Evolutionary conservation across 2,797 vertebrate genomes (phyloP).

Genomic region (Triplophysa yarkandensis): DNA sequence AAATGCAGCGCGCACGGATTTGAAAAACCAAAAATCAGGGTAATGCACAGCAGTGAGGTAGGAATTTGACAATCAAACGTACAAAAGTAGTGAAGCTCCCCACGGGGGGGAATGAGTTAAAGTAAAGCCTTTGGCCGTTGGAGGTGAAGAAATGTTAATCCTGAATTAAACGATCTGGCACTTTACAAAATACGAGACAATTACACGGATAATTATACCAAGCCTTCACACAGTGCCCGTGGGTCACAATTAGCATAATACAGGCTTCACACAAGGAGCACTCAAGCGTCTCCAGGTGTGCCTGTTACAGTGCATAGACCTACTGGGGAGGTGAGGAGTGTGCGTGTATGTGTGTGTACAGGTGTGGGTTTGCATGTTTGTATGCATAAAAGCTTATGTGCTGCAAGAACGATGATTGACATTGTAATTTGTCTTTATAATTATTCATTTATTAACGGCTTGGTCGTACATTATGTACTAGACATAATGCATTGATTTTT

Average conservation of each 20-base stretch:
- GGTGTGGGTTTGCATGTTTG: constrained; percentile 27
- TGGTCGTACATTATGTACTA: neutral
- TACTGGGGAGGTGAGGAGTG: constrained; percentile 49
- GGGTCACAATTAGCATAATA: constrained; percentile 75
- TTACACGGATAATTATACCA: constrained; percentile 80
- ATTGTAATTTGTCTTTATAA: constrained; percentile 3
- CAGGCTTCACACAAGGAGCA: constrained; percentile 61
- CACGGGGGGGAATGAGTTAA: constrained; percentile 45
- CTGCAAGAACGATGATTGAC: neutral
- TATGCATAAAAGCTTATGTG: neutral
- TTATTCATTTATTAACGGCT: neutral
- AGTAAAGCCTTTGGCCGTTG: constrained; percentile 68
- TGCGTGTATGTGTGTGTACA: constrained; percentile 35
- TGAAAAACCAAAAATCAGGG: constrained; percentile 20
- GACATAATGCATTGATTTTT: neutral
- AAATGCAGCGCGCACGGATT: constrained; percentile 62
- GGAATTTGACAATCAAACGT: constrained; percentile 48
- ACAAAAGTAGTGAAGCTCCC: constrained; percentile 51
- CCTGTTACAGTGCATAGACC: constrained; percentile 53
- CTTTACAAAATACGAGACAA: constrained; percentile 82
- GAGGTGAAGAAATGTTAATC: constrained; percentile 78
- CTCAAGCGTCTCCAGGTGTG: constrained; percentile 63
- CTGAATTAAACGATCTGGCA: constrained; percentile 80
- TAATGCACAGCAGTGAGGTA: constrained; percentile 46
- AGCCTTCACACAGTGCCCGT: constrained; percentile 73